Evolutionary conservation across 2,888 invertebrate species (phyloP), one percentile per base, ranked within the genome.

Genomic region (Biston betularia): DNA sequence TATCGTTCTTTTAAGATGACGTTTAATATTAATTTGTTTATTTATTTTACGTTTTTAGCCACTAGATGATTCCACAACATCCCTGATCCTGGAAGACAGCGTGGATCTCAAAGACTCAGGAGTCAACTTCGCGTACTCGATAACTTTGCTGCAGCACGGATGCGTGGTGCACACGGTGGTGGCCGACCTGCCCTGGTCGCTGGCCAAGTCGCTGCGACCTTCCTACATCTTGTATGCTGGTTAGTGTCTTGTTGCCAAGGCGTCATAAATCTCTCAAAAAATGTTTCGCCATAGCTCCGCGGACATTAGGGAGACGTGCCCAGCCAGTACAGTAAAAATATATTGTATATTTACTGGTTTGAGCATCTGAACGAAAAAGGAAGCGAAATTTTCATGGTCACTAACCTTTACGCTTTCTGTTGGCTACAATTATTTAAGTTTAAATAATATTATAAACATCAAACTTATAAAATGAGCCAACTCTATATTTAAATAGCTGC

Each of bases 121-220:
- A 0, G 97, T 98, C 5, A 97, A 97, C 87, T 97, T 97, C 85
- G 97, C 97, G 1, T 97, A 97, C 83, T 97, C 97, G 0, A 96
- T 97, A 9, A 97, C 97, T 0, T 89, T 97, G 69, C 90, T 97
- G 65, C 97, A 97, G 80, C 97, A 97, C 80, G 97, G 97, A 15
- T 96, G 96, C 78, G 97, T 97, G 42, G 95, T 97, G 24, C 97
- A 97, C 84, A 96, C 96, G 77, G 97, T 97, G 12, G 95, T 97
- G 77, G 97, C 97, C 0, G 97, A 96, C 63, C 95, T 98, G 75
- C 96, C 97, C 0, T 97, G 97, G 97, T 94, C 95, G 0, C 94
- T 96, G 71, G 97, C 97, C 3, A 96, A 96, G 84, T 92, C 96
- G 0, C 92, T 97, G 78, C 94, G 97, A 52, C 97, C 97, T 0